phyloP scores from a whole-genome alignment of 2,888 invertebrate genomes.

The Omphaloscelis lunosa region DNA sequence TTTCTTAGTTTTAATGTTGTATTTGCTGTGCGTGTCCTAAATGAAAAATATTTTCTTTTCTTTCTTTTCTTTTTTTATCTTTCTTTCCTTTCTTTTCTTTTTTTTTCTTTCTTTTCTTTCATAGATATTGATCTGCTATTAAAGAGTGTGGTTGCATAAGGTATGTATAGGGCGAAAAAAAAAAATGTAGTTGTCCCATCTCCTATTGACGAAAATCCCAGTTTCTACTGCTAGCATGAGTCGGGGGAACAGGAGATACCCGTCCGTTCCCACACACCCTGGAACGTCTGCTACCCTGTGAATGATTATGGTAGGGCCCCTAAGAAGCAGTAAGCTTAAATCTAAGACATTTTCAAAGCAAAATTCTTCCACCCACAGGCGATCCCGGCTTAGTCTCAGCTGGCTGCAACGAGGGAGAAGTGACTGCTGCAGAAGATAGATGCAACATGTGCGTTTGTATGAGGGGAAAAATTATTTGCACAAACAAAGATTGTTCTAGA shows the following conservation, averaged over 20 bases:
- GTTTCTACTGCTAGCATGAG: neutral
- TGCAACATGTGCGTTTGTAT: conserved; percentile 45
- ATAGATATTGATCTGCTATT: neutral
- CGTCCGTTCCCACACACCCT: too few species aligned
- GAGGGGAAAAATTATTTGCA: conserved; percentile 6
- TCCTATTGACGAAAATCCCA: neutral
- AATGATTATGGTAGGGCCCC: neutral
- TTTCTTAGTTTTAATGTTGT: too few species aligned
- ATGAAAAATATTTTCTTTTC: too few species aligned
- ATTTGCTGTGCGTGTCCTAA: too few species aligned
- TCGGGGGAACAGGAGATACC: neutral
- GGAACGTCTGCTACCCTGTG: too few species aligned
- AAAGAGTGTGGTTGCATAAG: neutral
- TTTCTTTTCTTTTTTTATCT: too few species aligned
- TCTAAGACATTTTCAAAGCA: neutral
- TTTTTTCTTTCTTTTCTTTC: too few species aligned
- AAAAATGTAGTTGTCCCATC: too few species aligned
- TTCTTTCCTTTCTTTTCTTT: too few species aligned
- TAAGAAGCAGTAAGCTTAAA: neutral
- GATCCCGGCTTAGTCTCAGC: accelerated
- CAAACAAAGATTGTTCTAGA: conserved; percentile 4
- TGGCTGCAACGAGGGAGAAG: conserved; percentile 26
- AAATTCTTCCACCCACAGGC: neutral
- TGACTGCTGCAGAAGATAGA: neutral
- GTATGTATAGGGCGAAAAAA: neutral